These are phyloP conservation scores for Aviceda subcristata DNA, from an alignment of 2,113 vertebrate species.

Conservation along the genomic window DNA sequence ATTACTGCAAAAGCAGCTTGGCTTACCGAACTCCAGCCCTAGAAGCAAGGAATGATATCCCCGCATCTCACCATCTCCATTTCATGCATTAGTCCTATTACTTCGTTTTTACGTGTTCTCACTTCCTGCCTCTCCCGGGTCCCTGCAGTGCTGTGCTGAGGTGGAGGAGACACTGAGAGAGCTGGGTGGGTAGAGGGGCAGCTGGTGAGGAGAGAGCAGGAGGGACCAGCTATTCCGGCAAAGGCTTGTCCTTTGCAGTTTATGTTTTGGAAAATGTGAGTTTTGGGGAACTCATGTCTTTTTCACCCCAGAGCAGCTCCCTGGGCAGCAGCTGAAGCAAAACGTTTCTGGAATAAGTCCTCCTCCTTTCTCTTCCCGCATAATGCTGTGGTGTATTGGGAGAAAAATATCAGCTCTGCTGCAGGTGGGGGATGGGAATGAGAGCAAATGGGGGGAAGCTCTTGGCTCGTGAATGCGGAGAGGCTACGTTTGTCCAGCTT, in stretches of 20 bases:
- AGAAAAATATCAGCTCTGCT: background rate
- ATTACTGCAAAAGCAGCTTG: background rate
- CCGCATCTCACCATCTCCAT: background rate
- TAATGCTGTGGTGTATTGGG: background rate
- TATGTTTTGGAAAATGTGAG: background rate
- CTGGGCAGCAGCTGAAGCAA: background rate
- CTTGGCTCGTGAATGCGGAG: background rate
- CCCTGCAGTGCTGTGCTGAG: background rate
- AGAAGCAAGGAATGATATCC: background rate
- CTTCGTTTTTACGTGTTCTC: background rate
- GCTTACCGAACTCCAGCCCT: background rate
- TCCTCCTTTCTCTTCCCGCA: background rate
- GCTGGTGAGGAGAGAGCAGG: background rate
- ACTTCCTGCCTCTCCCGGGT: background rate
- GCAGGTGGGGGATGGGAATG: background rate
- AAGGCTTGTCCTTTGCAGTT: conserved; percentile 2
- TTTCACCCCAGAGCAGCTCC: background rate
- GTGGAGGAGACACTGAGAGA: background rate
- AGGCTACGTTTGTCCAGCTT: background rate
- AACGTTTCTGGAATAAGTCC: background rate
- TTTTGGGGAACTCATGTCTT: background rate
- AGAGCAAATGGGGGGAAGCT: background rate
- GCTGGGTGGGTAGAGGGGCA: background rate
- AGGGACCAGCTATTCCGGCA: background rate
- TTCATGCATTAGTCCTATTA: conserved; percentile 35